Percentiles rank a stretch among this genome's conserved stretches.
Evolutionary conservation across 2,113 vertebrate species (phyloP).

Genomic region (Recurvirostra avosetta): DNA sequence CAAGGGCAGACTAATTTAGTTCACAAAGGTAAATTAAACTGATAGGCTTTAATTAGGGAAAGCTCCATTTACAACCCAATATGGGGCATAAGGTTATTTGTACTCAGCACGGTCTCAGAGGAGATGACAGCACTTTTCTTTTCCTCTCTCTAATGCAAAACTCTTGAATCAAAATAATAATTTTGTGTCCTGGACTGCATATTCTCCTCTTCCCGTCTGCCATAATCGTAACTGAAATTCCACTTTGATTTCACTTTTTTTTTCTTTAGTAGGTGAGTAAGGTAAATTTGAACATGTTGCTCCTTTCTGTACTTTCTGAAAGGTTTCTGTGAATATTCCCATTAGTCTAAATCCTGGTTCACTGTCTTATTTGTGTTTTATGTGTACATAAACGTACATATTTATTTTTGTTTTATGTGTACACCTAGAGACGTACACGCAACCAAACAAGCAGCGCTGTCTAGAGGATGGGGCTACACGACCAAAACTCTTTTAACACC

Average conservation of each 20-base stretch:
- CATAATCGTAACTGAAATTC: not conserved
- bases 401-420: not conserved
- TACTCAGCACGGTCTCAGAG: not conserved
- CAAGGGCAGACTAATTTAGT: not conserved
- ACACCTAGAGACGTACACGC: not conserved
- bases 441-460: not conserved
- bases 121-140: not conserved
- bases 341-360: not conserved
- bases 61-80: not conserved
- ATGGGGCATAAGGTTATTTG: not conserved
- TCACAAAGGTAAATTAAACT: not conserved
- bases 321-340: not conserved
- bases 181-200: not conserved
- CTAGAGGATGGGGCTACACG: not conserved
- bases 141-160: not conserved
- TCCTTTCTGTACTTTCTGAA: not conserved
- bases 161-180: not conserved
- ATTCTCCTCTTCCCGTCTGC: not conserved
- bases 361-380: not conserved
- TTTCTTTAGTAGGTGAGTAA: not conserved
- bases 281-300: not conserved
- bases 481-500: not conserved
- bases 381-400: too few relatives aligned
- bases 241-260: not conserved
- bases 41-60: not conserved